Evolutionary conservation across 2,888 invertebrate genomes (phyloP).

Genomic region (Orchesellides sinensis): DNA sequence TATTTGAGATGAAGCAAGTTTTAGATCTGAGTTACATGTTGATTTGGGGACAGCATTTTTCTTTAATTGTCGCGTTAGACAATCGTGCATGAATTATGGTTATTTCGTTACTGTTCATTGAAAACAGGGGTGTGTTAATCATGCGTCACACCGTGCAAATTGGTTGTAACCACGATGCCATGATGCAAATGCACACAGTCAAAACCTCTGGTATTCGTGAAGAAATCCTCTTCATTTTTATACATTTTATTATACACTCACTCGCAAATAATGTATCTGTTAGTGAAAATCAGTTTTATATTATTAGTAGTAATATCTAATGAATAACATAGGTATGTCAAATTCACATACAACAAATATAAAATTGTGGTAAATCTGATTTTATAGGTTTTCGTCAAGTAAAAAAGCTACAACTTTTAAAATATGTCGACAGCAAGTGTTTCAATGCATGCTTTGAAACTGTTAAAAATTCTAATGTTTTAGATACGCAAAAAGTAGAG

Average conservation of each 20-base stretch:
- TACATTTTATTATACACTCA: too few species aligned
- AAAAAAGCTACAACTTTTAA: not conserved
- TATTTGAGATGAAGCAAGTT: too few species aligned
- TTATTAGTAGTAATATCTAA: too few species aligned
- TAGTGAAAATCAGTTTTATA: too few species aligned
- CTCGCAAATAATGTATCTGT: too few species aligned
- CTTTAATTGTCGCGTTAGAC: not conserved
- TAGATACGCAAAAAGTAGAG: conserved; percentile 2
- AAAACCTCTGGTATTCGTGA: conserved; percentile 5
- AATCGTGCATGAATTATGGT: not conserved
- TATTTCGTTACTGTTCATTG: conserved; percentile 12
- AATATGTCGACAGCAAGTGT: too few species aligned
- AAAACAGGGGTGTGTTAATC: not conserved
- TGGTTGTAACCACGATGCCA: too few species aligned
- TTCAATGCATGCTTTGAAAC: too few species aligned
- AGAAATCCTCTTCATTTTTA: conserved; percentile 3
- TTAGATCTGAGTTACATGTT: not conserved
- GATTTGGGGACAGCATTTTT: not conserved
- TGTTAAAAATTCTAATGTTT: too few species aligned
- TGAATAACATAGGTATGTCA: too few species aligned
- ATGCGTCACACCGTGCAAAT: conserved; percentile 7
- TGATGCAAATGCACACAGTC: too few species aligned
- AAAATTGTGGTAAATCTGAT: not conserved
- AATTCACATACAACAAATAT: too few species aligned
- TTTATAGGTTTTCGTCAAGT: not conserved